These are phyloP conservation scores for Synergus itoensis DNA, from an alignment of 2,888 invertebrate species.

Conservation along the genomic window DNA sequence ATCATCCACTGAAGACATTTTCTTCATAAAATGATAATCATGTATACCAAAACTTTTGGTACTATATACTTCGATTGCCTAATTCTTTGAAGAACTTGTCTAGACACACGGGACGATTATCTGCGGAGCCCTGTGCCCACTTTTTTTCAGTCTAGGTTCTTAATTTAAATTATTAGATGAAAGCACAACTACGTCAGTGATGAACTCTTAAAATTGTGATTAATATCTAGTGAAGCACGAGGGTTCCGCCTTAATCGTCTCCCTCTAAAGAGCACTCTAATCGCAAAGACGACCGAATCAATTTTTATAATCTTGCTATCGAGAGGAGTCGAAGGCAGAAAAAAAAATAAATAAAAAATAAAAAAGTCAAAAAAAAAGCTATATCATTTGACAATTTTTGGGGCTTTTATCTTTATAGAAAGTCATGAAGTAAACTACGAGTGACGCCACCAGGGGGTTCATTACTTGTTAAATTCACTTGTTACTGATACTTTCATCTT, in stretches of 20 bases:
- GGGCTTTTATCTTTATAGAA: neutral
- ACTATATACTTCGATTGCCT: neutral
- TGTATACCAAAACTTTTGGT: neutral
- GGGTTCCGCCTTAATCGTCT: constrained; percentile 20
- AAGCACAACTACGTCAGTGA: neutral
- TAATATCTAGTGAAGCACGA: neutral
- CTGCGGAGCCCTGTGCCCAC: neutral
- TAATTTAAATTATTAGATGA: neutral
- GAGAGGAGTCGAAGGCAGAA: neutral
- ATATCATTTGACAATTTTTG: neutral
- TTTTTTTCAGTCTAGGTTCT: neutral
- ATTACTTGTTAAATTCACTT: neutral
- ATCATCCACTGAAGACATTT: neutral
- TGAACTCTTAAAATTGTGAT: neutral
- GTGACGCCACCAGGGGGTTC: neutral
- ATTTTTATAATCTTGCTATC: neutral
- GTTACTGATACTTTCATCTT: neutral
- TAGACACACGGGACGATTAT: neutral
- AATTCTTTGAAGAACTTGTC: constrained; percentile 15
- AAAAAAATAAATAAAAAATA: neutral
- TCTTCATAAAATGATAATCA: neutral
- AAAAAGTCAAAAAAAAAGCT: too few species aligned
- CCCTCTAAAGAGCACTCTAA: neutral
- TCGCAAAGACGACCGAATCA: neutral
- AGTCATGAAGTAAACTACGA: neutral